Evolutionary conservation across 2,797 vertebrate genomes (phyloP), one percentile per base, ranked within the genome.

Genomic region (Sebastes cheni): DNA sequence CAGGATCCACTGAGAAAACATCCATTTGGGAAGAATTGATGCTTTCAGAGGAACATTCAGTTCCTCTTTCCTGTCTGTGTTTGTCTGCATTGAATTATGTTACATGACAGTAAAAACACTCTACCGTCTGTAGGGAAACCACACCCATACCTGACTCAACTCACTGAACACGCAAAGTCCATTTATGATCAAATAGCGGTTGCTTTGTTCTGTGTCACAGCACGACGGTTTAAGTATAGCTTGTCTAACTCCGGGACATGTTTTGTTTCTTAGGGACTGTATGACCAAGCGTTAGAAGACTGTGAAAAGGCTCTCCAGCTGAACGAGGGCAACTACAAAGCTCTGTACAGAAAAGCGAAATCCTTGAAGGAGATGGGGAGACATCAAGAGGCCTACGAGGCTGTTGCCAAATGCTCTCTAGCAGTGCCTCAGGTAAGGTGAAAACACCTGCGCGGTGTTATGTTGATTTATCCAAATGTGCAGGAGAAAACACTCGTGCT

Each of bases 321-420:
- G 81, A 99, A 99, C 54, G 95, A 96, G 64, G 94, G 95, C 75
- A 99, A 99, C 93, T 96, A 96, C 93, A 97, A 95, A 94, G 97
- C 97, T 0, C 96, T 98, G 20, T 99, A 97, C 91, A 96, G 97
- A 79, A 99, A 98, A 94, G 96, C 98, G 27, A 97, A 96, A 91
- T 97, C 97, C 64, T 91, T 99, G 58, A 98, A 96, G 14, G 96
- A 98, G 27, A 69, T 99, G 90, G 97, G 97, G 79, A 96, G 94
- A 81, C 96, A 97, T 91, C 94, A 95, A 79, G 97, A 97, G 81
- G 99, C 99, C 85, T 99, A 99, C 8, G 97, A 99, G 54, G 95
- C 97, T 18, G 96, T 99, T 65, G 98, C 98, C 80, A 97, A 97
- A 94, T 99, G 99, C 82, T 99, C 97, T 73, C 93, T 99, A 81